Percentiles rank a stretch among this genome's conserved stretches.
Conservation (phyloP, 2,888 invertebrate genomes). For the Scaptodrosophila latifasciaeformis region DNA sequence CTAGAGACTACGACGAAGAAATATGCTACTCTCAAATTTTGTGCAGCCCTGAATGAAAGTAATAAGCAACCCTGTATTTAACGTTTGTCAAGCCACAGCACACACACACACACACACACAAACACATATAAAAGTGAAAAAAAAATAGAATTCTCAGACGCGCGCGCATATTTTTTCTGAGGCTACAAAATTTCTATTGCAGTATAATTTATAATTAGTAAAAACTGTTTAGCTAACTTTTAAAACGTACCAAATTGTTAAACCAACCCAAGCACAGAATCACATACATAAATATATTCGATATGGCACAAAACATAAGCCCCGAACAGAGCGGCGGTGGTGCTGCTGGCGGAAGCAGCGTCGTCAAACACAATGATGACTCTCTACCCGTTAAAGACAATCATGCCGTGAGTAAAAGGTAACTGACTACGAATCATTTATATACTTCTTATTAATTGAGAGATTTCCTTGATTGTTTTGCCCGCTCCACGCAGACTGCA, state of each 20-base stretch:
- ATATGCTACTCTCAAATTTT: no score
- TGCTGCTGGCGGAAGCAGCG: constrained; percentile 82
- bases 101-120: constrained; percentile 5
- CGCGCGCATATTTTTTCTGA: constrained; percentile 28
- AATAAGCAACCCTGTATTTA: no score
- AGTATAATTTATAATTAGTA: constrained; percentile 39
- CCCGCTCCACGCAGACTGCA: constrained; percentile 82
- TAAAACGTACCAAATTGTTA: constrained; percentile 40
- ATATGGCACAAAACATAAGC: constrained; percentile 92
- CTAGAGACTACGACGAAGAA: no score
- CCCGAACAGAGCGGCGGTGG: constrained; percentile 82
- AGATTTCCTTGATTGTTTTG: not conserved
- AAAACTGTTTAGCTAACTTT: constrained; percentile 27
- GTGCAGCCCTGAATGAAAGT: no score
- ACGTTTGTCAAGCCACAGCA: no score
- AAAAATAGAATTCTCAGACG: constrained; percentile 43
- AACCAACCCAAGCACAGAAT: constrained; percentile 4
- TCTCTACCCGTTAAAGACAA: constrained; percentile 86
- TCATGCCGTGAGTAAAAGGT: constrained; percentile 94
- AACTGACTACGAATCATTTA: constrained; percentile 64
- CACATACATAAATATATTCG: constrained; percentile 10
- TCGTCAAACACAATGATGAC: constrained; percentile 87
- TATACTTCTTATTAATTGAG: not conserved
- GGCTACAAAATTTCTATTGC: constrained; percentile 45
- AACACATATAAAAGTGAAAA: constrained; percentile 49